Percentiles rank a stretch among this genome's conserved stretches.
Evolutionary conservation across 2,113 vertebrate genomes (phyloP).

Genomic region (Ceyx melanurus): DNA sequence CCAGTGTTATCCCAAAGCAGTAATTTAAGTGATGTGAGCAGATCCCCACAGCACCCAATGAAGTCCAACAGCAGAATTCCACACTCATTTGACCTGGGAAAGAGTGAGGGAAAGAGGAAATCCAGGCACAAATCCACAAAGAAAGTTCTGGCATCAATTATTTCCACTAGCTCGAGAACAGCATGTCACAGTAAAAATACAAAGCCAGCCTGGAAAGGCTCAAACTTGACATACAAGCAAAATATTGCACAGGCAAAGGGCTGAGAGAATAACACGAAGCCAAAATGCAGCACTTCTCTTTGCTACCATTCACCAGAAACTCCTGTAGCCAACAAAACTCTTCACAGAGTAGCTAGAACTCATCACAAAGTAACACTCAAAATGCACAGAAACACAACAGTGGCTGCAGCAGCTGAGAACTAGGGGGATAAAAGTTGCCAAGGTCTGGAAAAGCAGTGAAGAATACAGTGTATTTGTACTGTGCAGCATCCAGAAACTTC

Average conservation of each 20-base stretch:
- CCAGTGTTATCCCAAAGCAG: background rate
- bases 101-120: background rate
- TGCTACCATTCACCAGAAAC: background rate
- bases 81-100: background rate
- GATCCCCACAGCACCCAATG: background rate
- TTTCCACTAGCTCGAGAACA: fast-evolving
- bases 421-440: background rate
- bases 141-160: background rate
- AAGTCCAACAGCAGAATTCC: background rate
- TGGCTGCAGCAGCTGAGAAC: background rate
- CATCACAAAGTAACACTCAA: background rate
- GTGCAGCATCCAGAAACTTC: fast-evolving
- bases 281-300: background rate
- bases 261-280: fast-evolving
- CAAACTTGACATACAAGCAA: background rate
- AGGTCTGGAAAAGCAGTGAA: background rate
- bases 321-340: background rate
- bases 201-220: background rate
- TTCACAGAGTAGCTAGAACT: background rate
- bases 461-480: fast-evolving
- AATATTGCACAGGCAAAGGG: fast-evolving
- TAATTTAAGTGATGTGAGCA: background rate
- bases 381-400: fast-evolving
- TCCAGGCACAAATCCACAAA: background rate
- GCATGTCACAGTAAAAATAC: fast-evolving